These are phyloP conservation scores for Leucoraja erinaceus DNA, from an alignment of 2,113 vertebrate genomes.

Conservation along the genomic window DNA sequence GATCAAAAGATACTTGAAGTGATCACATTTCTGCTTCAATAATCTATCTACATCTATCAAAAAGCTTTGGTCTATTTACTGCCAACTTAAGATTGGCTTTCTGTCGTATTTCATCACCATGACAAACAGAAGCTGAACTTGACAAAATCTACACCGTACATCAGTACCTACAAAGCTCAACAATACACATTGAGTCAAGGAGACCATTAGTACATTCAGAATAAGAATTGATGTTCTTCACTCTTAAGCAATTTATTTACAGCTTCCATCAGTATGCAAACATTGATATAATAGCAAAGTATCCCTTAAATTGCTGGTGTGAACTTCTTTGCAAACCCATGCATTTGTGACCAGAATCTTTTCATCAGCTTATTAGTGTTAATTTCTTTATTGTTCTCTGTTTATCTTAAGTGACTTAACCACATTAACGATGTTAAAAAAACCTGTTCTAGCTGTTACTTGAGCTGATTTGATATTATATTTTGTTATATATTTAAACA, in stretches of 20 bases:
- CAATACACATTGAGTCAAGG: not conserved
- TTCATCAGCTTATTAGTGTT: not conserved
- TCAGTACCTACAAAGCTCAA: not conserved
- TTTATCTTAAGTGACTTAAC: not conserved
- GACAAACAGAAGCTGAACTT: not conserved
- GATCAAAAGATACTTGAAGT: not conserved
- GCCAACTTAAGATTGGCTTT: not conserved
- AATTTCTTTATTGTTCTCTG: not conserved
- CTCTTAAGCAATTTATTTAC: not conserved
- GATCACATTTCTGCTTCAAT: conserved; percentile 14
- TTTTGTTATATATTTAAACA: not conserved
- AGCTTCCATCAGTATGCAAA: not conserved
- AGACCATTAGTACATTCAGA: not conserved
- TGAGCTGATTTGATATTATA: too few species aligned
- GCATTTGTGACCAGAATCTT: not conserved
- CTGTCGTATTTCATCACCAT: not conserved
- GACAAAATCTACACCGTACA: not conserved
- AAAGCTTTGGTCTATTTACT: not conserved
- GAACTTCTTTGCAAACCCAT: not conserved
- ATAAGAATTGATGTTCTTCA: not conserved
- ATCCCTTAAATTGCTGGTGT: not conserved
- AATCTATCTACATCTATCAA: not conserved
- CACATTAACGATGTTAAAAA: not conserved
- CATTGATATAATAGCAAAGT: not conserved
- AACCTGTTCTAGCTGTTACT: not conserved